These are phyloP conservation scores for Pongo pygmaeus DNA, from an alignment of 2,113 vertebrate genomes.

Conservation along the genomic window DNA sequence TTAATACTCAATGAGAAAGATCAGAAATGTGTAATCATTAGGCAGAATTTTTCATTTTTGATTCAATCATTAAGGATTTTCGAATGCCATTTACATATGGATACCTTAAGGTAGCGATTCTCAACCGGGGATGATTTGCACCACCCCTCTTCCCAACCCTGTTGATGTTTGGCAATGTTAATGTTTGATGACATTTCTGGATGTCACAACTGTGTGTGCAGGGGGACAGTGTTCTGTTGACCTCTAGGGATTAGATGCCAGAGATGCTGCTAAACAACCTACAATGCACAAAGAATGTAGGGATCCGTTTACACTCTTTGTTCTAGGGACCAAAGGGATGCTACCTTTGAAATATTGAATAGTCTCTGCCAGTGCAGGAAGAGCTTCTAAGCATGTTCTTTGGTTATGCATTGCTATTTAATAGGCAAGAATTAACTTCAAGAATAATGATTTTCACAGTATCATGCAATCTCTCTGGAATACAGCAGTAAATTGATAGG, in stretches of 20 bases:
- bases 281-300: background rate
- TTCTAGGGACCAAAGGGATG: constrained; percentile 73
- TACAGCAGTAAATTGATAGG: background rate
- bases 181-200: background rate
- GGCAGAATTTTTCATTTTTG: background rate
- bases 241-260: background rate
- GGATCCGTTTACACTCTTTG: no score
- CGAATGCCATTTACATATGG: background rate
- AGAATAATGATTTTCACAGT: constrained; percentile 2
- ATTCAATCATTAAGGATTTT: background rate
- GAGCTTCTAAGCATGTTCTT: constrained; percentile 71
- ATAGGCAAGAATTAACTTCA: constrained; percentile 70
- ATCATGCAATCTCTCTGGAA: background rate
- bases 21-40: background rate
- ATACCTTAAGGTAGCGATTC: background rate
- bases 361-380: constrained; percentile 57
- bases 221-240: background rate
- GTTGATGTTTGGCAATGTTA: background rate
- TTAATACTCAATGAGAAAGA: background rate
- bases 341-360: constrained; percentile 82
- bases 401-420: constrained; percentile 73
- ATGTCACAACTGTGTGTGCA: background rate
- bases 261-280: background rate
- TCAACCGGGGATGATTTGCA: background rate
- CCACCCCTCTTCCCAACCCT: background rate